phyloP scores from a whole-genome alignment of 2,797 vertebrate genomes.

The Apodemus agrarius region DNA sequence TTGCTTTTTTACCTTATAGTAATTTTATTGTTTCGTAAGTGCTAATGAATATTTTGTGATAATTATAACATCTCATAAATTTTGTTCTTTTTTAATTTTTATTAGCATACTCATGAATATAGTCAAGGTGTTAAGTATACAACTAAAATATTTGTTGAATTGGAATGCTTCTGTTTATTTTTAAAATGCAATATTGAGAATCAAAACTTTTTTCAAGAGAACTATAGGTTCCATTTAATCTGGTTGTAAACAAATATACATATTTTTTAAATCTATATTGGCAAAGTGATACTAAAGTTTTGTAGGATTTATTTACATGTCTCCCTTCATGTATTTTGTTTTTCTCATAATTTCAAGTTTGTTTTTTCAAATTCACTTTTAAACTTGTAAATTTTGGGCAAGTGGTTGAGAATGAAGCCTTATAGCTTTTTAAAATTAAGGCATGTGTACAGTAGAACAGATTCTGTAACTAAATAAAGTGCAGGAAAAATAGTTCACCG shows the following conservation, averaged over 20 bases:
- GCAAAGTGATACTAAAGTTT: conserved; percentile 70
- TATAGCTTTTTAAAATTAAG: not conserved
- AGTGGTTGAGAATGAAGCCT: conserved; percentile 10
- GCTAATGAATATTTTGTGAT: conserved; percentile 57
- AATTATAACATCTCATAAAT: conserved; percentile 60
- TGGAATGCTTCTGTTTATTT: conserved; percentile 70
- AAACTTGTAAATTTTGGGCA: not conserved
- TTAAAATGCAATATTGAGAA: conserved; percentile 80
- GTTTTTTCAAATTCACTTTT: conserved; percentile 38
- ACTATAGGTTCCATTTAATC: conserved; percentile 14
- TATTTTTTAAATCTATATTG: conserved; percentile 62
- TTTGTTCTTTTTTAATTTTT: conserved; percentile 66
- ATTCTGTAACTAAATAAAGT: not conserved
- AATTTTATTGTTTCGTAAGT: conserved; percentile 74
- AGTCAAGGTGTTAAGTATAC: conserved; percentile 59
- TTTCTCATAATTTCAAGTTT: conserved; percentile 2
- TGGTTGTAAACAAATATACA: conserved; percentile 48
- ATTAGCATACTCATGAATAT: conserved; percentile 65
- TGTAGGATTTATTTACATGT: conserved; percentile 71
- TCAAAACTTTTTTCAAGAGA: conserved; percentile 73
- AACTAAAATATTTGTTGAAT: conserved; percentile 66
- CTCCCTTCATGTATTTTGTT: conserved; percentile 51
- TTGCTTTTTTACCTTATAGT: conserved; percentile 67
- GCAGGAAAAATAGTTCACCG: not conserved
- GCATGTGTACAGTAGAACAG: not conserved